Percentiles rank a stretch among this genome's conserved stretches.
These are phyloP conservation scores for Ascidia mentula DNA, from an alignment of 23 tunicate genomes.

Conservation along the genomic window DNA sequence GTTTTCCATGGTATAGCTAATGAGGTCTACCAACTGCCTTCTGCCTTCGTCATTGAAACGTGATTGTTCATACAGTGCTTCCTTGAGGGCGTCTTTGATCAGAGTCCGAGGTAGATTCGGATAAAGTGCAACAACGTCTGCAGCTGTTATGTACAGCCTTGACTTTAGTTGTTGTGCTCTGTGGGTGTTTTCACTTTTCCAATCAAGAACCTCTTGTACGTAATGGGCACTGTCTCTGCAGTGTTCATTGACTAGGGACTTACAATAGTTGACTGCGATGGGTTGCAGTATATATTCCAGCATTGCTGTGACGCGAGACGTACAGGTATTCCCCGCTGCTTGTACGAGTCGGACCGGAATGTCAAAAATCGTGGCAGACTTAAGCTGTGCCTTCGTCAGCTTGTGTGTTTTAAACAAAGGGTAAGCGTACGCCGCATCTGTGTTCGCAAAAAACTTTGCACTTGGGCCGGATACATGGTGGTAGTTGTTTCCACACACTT, in stretches of 20 bases:
- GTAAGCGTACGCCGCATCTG: not conserved
- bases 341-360: constrained; percentile 11
- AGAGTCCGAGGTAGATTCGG: not conserved
- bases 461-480: not conserved
- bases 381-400: not conserved
- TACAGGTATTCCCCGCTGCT: not conserved
- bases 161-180: not conserved
- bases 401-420: constrained; percentile 16
- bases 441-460: not conserved
- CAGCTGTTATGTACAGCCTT: not conserved
- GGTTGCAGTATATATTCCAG: not conserved
- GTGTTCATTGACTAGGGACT: not conserved
- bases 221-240: not conserved
- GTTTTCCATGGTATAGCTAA: not conserved
- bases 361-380: not conserved
- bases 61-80: not conserved
- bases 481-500: not conserved
- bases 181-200: not conserved
- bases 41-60: not conserved
- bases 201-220: not conserved
- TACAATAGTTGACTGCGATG: not conserved
- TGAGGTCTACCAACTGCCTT: not conserved
- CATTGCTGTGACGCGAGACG: not conserved
- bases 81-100: not conserved
- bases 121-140: not conserved